phyloP scores from a whole-genome alignment of 2,113 vertebrate genomes.

The Ictalurus furcatus region DNA sequence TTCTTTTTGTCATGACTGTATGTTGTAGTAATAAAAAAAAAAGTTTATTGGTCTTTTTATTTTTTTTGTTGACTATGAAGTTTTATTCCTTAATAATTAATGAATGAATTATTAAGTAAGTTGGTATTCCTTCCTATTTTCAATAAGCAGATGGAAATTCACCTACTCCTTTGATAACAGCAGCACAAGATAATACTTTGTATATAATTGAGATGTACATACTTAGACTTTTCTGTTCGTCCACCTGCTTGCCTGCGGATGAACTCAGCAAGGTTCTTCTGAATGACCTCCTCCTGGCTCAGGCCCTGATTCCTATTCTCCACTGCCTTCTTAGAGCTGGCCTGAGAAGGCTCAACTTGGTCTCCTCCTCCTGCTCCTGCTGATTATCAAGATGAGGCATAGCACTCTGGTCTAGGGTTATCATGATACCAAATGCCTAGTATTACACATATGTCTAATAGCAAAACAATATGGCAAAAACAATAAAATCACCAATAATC shows the following conservation, averaged over 20 bases:
- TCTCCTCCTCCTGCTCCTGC: slow-evolving; percentile 1
- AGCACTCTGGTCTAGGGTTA: background rate
- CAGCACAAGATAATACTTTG: background rate
- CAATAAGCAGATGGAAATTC: background rate
- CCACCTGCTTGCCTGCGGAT: slow-evolving; percentile 6
- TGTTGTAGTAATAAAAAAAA: no score
- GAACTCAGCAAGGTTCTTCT: slow-evolving; percentile 12
- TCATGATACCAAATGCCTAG: background rate
- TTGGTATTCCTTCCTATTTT: background rate
- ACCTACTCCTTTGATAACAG: background rate
- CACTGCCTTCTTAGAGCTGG: background rate
- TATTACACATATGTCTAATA: background rate
- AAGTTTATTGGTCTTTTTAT: no score
- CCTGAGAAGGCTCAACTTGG: background rate
- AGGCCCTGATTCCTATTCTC: background rate
- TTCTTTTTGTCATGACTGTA: no score
- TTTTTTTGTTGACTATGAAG: no score
- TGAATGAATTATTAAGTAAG: background rate
- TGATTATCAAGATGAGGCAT: background rate
- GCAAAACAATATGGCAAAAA: background rate
- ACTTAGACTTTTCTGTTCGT: slow-evolving; percentile 13
- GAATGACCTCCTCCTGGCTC: slow-evolving; percentile 1
- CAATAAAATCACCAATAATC: no score
- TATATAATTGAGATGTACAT: background rate
- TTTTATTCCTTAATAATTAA: background rate